Base-by-base conservation (phyloP, 2,888 invertebrate genomes). In the Nymphalis urticae region DNA sequence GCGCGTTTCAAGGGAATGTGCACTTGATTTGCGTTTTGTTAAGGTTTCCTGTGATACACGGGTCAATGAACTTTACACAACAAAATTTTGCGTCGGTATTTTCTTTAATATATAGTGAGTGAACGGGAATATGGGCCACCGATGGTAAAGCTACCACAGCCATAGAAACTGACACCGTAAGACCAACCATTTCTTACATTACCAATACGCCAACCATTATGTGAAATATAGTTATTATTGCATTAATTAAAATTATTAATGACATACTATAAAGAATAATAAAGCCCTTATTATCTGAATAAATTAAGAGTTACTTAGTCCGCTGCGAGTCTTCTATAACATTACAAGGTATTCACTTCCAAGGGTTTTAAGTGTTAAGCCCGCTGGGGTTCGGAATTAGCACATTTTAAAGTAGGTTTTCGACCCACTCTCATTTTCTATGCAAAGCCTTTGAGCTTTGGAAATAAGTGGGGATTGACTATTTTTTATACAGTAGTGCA, bases 401-500 rank as follows among this genome's bases (percentile, higher is more conserved):
- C 84, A 84, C 81, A 84, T 85, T 86, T 85, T 85, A 82, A 81
- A 83, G 80, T 78, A 80, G 79, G 77, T 80, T 84, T 83, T 80
- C 82, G 77, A 75, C 76, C 75, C 75, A 76, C 77, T 81, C 86
- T 85, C 86, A 87, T 88, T 86, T 84, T 80, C 82, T 79, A 87
- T 88, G 87, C 83, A 87, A 88, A 88, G 85, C 86, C 82, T 77
- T 80, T 77, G 80, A 81, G 81, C 80, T 77, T 67, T 65, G 62
- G 69, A 64, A 69, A 67, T 73, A 66, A 61, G 79, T 80, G 78
- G 64, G 73, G 75, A 70, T 70, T 70, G 67, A 72, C 70, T 60
- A 53, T 59, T 50, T 68, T 63, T 62, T 32, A n/a, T 27, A 4
- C 53, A 47, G 53, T 24, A 13, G 16, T 61, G 21, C 21, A 61